Evolutionary conservation across 2,797 vertebrate genomes (phyloP).

Genomic region (Etheostoma perlongum): DNA sequence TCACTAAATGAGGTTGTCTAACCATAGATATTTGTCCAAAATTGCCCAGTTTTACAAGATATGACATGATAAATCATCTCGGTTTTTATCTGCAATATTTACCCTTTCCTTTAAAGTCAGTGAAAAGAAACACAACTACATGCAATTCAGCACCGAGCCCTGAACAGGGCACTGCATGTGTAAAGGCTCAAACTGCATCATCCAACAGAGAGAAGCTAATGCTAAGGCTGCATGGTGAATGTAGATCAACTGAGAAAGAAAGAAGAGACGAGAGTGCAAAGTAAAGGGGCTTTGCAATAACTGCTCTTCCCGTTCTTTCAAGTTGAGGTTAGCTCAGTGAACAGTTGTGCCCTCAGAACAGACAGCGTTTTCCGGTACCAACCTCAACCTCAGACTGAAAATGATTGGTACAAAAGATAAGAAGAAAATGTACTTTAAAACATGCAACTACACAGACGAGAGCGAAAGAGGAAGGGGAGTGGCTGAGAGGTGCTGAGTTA

Average conservation of each 20-base stretch:
- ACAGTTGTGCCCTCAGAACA: constrained; percentile 57
- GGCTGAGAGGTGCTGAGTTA: constrained; percentile 27
- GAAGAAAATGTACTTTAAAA: background rate
- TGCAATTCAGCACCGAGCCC: background rate
- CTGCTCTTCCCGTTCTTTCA: constrained; percentile 67
- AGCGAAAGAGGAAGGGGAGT: constrained; percentile 40
- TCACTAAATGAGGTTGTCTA: background rate
- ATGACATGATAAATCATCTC: background rate
- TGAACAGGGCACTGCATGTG: constrained; percentile 2
- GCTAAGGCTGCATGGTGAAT: constrained; percentile 14
- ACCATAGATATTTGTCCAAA: background rate
- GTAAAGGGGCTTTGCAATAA: constrained; percentile 7
- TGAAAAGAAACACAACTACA: background rate
- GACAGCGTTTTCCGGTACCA: constrained; percentile 70
- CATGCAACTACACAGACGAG: constrained; percentile 4
- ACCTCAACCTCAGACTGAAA: constrained; percentile 68
- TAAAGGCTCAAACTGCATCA: constrained; percentile 40
- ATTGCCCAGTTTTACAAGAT: background rate
- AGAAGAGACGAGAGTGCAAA: constrained; percentile 18
- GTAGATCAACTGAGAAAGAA: constrained; percentile 33
- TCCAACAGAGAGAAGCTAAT: constrained; percentile 24
- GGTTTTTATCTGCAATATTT: constrained; percentile 5
- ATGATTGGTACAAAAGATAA: constrained; percentile 45
- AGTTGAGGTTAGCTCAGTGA: constrained; percentile 72
- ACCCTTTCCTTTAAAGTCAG: constrained; percentile 14